Percentiles rank a stretch among this genome's conserved stretches.
Evolutionary conservation across 1,140 invertebrate genomes (phyloP).

Genomic region (Diplogasteroides magnus): DNA sequence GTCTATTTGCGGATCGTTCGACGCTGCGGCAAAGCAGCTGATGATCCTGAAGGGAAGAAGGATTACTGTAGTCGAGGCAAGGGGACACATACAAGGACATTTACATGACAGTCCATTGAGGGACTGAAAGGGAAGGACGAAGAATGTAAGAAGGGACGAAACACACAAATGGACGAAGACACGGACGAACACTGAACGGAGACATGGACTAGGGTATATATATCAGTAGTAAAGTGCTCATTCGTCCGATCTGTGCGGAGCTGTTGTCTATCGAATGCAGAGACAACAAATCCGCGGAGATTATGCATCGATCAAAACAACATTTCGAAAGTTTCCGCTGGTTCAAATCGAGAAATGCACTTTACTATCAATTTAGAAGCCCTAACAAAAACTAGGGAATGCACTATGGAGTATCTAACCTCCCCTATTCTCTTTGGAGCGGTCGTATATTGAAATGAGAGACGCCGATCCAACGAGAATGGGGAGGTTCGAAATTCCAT

Average conservation of each 20-base stretch:
- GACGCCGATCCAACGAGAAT: not conserved
- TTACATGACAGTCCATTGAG: constrained; percentile 5
- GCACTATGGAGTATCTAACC: not conserved
- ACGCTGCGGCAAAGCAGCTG: constrained; percentile 30
- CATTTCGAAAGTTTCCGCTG: not conserved
- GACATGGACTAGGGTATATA: not conserved
- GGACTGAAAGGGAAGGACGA: constrained; percentile 5
- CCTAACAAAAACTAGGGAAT: not conserved
- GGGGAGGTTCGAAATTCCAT: not conserved
- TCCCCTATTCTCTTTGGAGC: not conserved
- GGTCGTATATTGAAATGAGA: too few relatives aligned
- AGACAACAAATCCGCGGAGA: not conserved
- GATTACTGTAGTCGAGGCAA: not conserved
- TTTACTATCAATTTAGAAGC: not conserved
- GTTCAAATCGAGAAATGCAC: not conserved
- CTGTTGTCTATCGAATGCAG: not conserved
- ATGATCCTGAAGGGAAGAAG: constrained; percentile 25
- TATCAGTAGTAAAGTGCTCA: not conserved
- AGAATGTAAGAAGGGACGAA: constrained; percentile 4
- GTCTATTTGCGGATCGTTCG: constrained; percentile 28
- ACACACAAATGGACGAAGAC: constrained; percentile 6
- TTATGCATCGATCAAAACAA: not conserved
- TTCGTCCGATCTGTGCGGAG: not conserved
- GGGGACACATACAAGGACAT: constrained; percentile 5
- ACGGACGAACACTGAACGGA: constrained; percentile 5